Conservation (phyloP, 2,888 invertebrate species). For the Camptogramma bilineatum region DNA sequence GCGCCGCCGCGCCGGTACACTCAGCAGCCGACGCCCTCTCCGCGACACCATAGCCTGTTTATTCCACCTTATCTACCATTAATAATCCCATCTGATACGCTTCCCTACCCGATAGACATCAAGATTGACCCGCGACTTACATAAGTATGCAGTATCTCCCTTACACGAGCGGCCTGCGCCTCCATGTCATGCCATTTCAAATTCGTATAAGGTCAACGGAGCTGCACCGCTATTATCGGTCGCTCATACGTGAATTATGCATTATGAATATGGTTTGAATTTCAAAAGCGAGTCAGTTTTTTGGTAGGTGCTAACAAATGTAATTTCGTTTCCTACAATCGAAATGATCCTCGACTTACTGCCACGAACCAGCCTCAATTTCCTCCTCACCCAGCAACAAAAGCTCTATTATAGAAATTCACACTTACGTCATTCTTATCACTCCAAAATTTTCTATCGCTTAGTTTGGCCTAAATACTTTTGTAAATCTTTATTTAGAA, state of each 20-base stretch:
- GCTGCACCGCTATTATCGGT: constrained; percentile 50
- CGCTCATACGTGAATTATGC: constrained; percentile 60
- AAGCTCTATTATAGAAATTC: constrained; percentile 30
- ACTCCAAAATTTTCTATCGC: no score
- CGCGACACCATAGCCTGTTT: constrained; percentile 63
- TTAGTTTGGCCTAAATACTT: no score
- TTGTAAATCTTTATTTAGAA: no score
- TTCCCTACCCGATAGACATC: constrained; percentile 15
- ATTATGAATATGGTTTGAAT: constrained; percentile 62
- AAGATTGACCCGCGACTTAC: constrained; percentile 18
- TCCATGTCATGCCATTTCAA: constrained; percentile 39
- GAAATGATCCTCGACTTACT: no score
- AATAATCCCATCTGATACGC: constrained; percentile 27
- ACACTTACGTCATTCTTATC: constrained; percentile 17
- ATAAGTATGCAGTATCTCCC: background rate
- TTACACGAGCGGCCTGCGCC: constrained; percentile 16
- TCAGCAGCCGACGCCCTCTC: constrained; percentile 60
- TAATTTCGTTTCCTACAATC: constrained; percentile 9
- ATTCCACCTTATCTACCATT: constrained; percentile 48
- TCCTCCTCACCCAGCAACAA: constrained; percentile 2
- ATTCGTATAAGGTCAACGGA: constrained; percentile 53
- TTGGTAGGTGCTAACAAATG: constrained; percentile 49
- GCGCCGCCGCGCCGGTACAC: constrained; percentile 50
- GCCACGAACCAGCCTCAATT: no score
- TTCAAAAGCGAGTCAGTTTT: constrained; percentile 57